Evolutionary conservation across 1,140 invertebrate genomes (phyloP), one percentile per base, ranked within the genome.

Genomic region (Metaphire vulgaris): DNA sequence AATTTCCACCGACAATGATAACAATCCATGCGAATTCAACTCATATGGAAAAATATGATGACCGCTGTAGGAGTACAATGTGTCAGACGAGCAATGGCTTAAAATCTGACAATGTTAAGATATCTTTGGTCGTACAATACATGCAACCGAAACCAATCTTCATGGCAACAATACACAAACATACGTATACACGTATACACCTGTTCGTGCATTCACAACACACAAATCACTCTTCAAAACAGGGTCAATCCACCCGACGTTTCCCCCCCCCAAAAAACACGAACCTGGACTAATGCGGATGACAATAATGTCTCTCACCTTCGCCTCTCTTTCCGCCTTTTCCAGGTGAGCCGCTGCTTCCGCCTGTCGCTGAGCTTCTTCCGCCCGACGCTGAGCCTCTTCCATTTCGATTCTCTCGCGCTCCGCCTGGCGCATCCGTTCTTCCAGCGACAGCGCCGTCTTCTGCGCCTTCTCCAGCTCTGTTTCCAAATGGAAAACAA

Each of bases 121-220:
- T 56, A 56, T 6, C 41, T 56, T 21, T 12, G 6, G 41, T 56
- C 41, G 21, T 21, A 56, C 21, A 56, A 21, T 21, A 56, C 41
- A 56, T 21, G 6, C 41, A 56, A 21, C 41, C 21, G 41, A 21
- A 12, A 21, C 41, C 21, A 56, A 12, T 12, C 21, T 12, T 12
- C 6, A 12, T 21, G 6, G 6, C 41, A 56, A 56, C 41, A 56
- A 56, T 6, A 56, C 41, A 12, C 6, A 56, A 21, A 12, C 41
- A 56, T 56, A 56, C 21, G 6, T 12, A 6, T 12, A 56, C 6
- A 56, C 6, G 41, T 56, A 21, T 56, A 21, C 88, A 96, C 94
- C 73, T 95, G 92, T 84, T 96, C 94, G 79, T 81, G 66, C 16
- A 76, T 2, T 26, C 66, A 21, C 15, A 65, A 16, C 56, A 29